Evolutionary conservation across 2,797 vertebrate species (phyloP), one percentile per base, ranked within the genome.

Genomic region (Xyrichtys novacula): DNA sequence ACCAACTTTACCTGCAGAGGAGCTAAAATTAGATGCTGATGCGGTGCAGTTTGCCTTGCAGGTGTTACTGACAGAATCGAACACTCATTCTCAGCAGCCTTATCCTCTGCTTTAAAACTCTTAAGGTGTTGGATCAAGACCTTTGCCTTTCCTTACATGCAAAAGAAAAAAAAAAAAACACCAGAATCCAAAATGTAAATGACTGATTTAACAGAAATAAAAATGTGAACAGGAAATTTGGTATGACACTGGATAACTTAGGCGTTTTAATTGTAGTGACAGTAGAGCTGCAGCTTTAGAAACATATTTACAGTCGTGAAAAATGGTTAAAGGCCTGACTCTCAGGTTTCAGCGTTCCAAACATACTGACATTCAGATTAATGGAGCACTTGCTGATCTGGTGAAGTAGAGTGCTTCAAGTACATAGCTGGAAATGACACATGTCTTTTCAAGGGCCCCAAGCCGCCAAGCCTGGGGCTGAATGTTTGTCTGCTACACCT

Each of bases 401-500:
- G 29, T 50, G 67, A 80, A 63, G 71, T 61, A 17, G 70, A 87
- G 85, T 57, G 77, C 63, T 74, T 89, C 71, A 90, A 90, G 88
- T 80, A 81, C 72, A 76, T 61, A 80, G 76, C 85, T 93, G 92
- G 62, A 23, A 2, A 56, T 93, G 91, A 91, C 92, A 92, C 85
- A 84, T 88, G 84, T 88, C 88, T 78, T 66, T 47, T 91, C 38
- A 83, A 91, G 83, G 83, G 84, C 36, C 58, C 14, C 49, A 4
- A 67, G 76, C 28, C 17, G 52, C 19, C 53, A 22, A 34, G 65
- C 56, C 71, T 67, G 74, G 42, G 63, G 16, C 52, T 76, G 74
- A 83, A 66, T 36, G 73, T 88, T 76, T 92, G 89, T 93, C 92
- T 80, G 54, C 31, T 69, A 78, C 91, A 92, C 83, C 91, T 90